phyloP scores from a whole-genome alignment of 64 coral and sea anemone genomes.

The Dendrophyllia cribrosa region DNA sequence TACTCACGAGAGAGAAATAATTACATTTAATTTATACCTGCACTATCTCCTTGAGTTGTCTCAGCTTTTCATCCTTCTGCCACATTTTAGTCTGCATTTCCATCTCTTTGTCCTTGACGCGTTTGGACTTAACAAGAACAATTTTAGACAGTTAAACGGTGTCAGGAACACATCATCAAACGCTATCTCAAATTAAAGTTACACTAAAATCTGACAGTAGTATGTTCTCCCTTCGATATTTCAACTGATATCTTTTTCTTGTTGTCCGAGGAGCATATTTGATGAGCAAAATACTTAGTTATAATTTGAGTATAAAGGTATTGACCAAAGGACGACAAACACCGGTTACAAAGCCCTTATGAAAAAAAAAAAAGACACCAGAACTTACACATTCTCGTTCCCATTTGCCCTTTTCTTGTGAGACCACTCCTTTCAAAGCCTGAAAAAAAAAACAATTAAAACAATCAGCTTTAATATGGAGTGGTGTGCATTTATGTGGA shows the following conservation, averaged over 20 bases:
- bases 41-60: conserved; percentile 98
- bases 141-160: not conserved
- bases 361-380: not conserved
- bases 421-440: conserved; percentile 94
- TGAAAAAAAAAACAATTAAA: not conserved
- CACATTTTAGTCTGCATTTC: conserved; percentile 97
- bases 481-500: too few relatives aligned
- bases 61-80: conserved; percentile 93
- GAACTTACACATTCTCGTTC: conserved; percentile 93
- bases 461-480: not conserved
- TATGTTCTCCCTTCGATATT: too few relatives aligned
- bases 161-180: too few relatives aligned
- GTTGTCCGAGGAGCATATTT: too few relatives aligned
- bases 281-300: too few relatives aligned
- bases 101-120: conserved; percentile 95
- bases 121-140: conserved; percentile 80
- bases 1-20: not conserved
- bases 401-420: conserved; percentile 98
- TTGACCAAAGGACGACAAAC: too few relatives aligned
- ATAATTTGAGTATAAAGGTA: too few relatives aligned
- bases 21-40: conserved; percentile 75
- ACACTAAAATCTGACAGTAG: too few relatives aligned
- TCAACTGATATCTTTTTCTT: too few relatives aligned
- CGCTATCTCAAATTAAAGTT: too few relatives aligned
- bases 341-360: not conserved